Percentiles rank a stretch among this genome's conserved stretches.
phyloP scores from a whole-genome alignment of 2,797 vertebrate genomes.

The Cirrhinus molitorella region DNA sequence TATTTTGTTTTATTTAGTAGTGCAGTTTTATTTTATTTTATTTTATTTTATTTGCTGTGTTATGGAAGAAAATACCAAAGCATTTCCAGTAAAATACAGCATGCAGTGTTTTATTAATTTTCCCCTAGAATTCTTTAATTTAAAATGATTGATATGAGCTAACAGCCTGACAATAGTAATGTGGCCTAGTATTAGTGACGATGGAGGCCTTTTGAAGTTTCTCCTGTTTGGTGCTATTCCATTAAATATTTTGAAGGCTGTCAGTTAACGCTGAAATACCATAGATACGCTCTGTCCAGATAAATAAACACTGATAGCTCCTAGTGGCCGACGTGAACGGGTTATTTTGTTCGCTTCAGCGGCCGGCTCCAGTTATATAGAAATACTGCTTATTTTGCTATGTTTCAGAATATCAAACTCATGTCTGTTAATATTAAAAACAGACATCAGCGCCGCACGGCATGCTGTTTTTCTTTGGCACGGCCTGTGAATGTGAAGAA shows the following conservation, averaged over 20 bases:
- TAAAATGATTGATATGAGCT: constrained; percentile 68
- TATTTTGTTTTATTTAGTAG: not conserved
- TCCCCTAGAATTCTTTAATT: constrained; percentile 20
- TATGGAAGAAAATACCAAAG: constrained; percentile 11
- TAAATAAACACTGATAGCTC: constrained; percentile 81
- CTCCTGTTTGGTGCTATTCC: constrained; percentile 76
- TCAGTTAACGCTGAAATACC: constrained; percentile 85
- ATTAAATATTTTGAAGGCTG: constrained; percentile 84
- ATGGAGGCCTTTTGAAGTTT: constrained; percentile 78
- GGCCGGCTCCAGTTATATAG: constrained; percentile 71
- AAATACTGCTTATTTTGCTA: constrained; percentile 82
- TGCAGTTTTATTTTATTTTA: not conserved
- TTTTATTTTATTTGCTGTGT: constrained; percentile 25
- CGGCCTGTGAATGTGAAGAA: constrained; percentile 1
- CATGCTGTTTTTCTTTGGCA: constrained; percentile 69
- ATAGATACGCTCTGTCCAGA: constrained; percentile 79
- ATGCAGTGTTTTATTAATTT: not conserved
- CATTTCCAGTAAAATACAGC: constrained; percentile 1
- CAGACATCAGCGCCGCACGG: constrained; percentile 75
- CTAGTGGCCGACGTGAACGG: constrained; percentile 71
- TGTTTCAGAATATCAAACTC: constrained; percentile 75
- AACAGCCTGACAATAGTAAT: constrained; percentile 65
- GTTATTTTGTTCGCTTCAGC: constrained; percentile 78
- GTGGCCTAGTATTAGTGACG: constrained; percentile 64
- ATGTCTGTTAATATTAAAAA: constrained; percentile 81